Evolutionary conservation across 2,113 vertebrate species (phyloP).

Genomic region (Ciconia boyciana): DNA sequence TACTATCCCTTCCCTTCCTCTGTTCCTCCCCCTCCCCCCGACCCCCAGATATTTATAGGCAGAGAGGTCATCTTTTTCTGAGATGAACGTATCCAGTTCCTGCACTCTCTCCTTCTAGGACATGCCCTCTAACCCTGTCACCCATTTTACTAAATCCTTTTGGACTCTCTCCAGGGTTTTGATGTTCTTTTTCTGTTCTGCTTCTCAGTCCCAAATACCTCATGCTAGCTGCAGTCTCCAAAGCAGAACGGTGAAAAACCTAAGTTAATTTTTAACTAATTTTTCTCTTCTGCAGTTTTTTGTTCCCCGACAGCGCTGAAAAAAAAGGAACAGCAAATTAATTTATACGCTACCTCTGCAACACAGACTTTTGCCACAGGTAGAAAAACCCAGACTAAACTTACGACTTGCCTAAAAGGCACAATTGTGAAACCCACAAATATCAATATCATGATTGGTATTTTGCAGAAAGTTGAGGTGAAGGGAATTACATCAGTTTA

Average conservation of each 20-base stretch:
- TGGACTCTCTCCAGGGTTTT: conserved; percentile 61
- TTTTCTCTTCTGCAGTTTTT: not conserved
- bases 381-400: not conserved
- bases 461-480: not conserved
- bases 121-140: conserved; percentile 52
- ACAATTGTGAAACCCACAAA: not conserved
- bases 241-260: not conserved
- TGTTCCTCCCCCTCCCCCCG: not conserved
- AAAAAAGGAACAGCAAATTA: not conserved
- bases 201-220: not conserved
- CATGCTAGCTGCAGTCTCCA: not conserved
- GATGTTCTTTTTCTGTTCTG: conserved; percentile 12
- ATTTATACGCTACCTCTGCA: not conserved
- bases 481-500: not conserved
- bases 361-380: not conserved
- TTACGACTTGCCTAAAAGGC: not conserved
- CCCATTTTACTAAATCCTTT: conserved; percentile 50
- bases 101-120: conserved; percentile 68
- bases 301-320: not conserved
- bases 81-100: conserved; percentile 40
- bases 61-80: conserved; percentile 39
- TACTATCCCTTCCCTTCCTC: conserved; percentile 58
- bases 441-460: rapidly evolving
- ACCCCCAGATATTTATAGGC: conserved; percentile 61
- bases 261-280: not conserved